Base-by-base conservation (phyloP, 1,140 invertebrate species). In the Drosophila erecta region DNA sequence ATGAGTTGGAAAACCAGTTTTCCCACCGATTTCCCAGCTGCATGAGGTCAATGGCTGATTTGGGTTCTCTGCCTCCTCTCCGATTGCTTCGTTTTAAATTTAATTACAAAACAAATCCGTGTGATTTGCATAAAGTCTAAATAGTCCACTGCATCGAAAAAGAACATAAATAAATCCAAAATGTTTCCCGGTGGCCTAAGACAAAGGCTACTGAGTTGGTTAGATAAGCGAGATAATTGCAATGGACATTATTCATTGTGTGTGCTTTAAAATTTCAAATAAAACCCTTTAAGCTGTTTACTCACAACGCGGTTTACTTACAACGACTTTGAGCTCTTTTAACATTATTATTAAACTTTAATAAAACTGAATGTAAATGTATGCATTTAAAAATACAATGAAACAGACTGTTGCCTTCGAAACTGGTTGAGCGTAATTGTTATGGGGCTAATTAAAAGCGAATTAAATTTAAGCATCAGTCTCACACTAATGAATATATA, bases 1-100 rank as follows among this genome's bases (percentile, higher is more conserved):
- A 76, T 59, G 55, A 44, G 40, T 40, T 61, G 46, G 60, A 66
- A 83, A 90, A 90, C 86, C 73, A 65, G 86, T 90, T 90, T 79
- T 70, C 17, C 53, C 47, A 41, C 20, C 46, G 44, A 38, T 67
- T 60, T 66, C 47, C 77, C 77, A 65, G 58, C 74, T 85, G 71
- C 59, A 65, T 90, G 76, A 75, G 86, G 86, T 90, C 86, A 90
- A 90, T 90, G 86, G 78, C 86, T 90, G 86, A 83, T 74, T 80
- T 79, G 43, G 53, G 69, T 59, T 53, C 73, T 47, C n/a, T 11
- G 47, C 15, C 40, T 46, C 4, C 3, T 14, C 12, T 4, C 37
- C 37, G 22, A 12, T 14, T 24, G 20, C 60, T 33, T 54, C 58
- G 61, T 64, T 67, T 84, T 41, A 59, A 55, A 44, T 84, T 84